These are phyloP conservation scores for Ibycter americanus DNA, from an alignment of 2,797 vertebrate genomes.

Conservation along the genomic window DNA sequence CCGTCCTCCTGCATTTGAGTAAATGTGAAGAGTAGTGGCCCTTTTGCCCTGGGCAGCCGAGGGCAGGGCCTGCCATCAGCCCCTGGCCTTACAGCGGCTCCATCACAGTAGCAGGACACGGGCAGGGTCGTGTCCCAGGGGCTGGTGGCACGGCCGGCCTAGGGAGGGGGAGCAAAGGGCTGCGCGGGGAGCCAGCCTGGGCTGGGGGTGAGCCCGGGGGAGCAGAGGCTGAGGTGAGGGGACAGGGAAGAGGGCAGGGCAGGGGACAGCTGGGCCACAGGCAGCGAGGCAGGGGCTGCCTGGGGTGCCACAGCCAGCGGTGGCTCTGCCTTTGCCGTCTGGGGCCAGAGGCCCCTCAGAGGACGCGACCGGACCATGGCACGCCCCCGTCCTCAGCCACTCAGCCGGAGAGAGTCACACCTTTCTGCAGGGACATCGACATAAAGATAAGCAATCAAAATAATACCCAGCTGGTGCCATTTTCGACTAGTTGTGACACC, in stretches of 20 bases:
- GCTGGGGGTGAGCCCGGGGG: background rate
- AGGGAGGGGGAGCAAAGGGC: too few relatives aligned
- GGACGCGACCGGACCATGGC: too few relatives aligned
- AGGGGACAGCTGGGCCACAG: background rate
- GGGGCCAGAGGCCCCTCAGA: background rate
- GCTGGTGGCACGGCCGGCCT: too few relatives aligned
- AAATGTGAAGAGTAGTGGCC: background rate
- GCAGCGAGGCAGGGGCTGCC: background rate
- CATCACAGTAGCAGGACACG: background rate
- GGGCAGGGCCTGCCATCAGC: background rate
- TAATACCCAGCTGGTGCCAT: background rate
- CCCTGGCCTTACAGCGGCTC: background rate
- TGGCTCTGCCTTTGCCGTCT: background rate
- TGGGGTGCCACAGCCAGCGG: too few relatives aligned
- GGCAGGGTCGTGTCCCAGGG: background rate
- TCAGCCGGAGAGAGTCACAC: background rate
- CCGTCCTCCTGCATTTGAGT: background rate
- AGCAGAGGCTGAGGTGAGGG: background rate
- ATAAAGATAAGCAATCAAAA: background rate
- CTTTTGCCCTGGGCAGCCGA: fast-evolving
- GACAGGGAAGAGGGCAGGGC: background rate
- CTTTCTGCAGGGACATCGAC: too few relatives aligned
- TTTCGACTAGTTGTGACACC: background rate
- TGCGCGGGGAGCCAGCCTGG: background rate
- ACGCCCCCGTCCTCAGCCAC: too few relatives aligned